These are phyloP conservation scores for Palythoa grandiflora DNA, from an alignment of 92 coral and sea anemone genomes.

Conservation along the genomic window DNA sequence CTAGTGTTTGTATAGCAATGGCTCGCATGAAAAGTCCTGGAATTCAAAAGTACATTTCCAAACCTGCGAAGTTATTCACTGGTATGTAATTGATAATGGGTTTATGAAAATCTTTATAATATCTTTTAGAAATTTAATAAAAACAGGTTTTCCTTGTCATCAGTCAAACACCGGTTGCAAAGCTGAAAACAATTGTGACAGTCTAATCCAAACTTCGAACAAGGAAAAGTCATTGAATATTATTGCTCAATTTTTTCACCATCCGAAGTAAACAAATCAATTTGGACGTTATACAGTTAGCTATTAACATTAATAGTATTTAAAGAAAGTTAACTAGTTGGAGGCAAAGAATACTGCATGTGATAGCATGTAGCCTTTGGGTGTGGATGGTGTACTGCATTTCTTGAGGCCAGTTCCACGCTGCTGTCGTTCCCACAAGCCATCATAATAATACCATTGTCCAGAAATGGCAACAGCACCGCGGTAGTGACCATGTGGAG, in stretches of 20 bases:
- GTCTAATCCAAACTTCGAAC: neutral
- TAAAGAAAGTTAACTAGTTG: conserved; percentile 12
- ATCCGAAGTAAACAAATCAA: conserved; percentile 38
- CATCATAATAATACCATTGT: conserved; percentile 16
- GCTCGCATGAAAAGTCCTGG: conserved; percentile 32
- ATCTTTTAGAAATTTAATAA: conserved; percentile 27
- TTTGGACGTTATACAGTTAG: conserved; percentile 8
- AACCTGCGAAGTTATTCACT: conserved; percentile 35
- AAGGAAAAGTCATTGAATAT: conserved; percentile 21
- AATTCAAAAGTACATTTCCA: neutral
- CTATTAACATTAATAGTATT: conserved; percentile 41
- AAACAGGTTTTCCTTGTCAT: neutral
- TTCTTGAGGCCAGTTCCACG: conserved; percentile 30
- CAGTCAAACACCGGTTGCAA: too few species aligned
- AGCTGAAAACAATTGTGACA: too few species aligned
- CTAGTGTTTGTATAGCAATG: conserved; percentile 24
- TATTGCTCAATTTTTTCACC: conserved; percentile 10
- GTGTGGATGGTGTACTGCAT: conserved; percentile 22
- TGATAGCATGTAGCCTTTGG: conserved; percentile 38
- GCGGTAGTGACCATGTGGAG: neutral
- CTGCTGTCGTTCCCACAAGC: conserved; percentile 33
- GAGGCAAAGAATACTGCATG: conserved; percentile 41
- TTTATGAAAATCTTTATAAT: neutral
- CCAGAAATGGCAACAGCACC: neutral
- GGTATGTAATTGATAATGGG: conserved; percentile 24